Conservation (phyloP, 2,797 vertebrate species). For the Rhadinocentrus ornatus region DNA sequence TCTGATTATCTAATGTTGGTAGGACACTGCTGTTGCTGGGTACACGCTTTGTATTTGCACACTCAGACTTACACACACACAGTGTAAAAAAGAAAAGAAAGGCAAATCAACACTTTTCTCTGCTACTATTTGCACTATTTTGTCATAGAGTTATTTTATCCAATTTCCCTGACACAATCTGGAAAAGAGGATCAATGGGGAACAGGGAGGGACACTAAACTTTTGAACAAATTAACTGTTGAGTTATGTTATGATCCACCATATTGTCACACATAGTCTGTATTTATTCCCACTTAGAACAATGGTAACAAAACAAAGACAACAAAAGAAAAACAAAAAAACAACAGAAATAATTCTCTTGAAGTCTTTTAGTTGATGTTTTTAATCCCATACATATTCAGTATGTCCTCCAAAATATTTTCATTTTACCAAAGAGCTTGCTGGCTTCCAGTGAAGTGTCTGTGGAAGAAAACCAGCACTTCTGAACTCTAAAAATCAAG, state of each 20-base stretch:
- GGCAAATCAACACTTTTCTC: constrained; percentile 39
- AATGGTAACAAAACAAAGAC: constrained; percentile 79
- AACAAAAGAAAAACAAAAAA: constrained; percentile 63
- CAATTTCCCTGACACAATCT: constrained; percentile 28
- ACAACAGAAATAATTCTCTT: constrained; percentile 74
- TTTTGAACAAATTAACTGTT: constrained; percentile 51
- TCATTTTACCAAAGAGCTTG: constrained; percentile 39
- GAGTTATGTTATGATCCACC: constrained; percentile 72
- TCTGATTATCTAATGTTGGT: constrained; percentile 61
- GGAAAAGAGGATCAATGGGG: constrained; percentile 50
- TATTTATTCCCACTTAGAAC: constrained; percentile 76
- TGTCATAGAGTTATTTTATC: constrained; percentile 30
- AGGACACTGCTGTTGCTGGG: constrained; percentile 40
- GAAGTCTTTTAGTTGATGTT: constrained; percentile 65
- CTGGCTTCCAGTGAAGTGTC: constrained; percentile 48
- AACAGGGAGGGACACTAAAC: constrained; percentile 72
- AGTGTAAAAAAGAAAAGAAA: constrained; percentile 33
- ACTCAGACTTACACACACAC: constrained; percentile 49
- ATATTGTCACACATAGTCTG: constrained; percentile 70
- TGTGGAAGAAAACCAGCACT: constrained; percentile 50
- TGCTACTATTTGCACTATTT: constrained; percentile 43
- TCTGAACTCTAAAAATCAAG: constrained; percentile 35
- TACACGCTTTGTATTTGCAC: constrained; percentile 46
- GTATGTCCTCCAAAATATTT: constrained; percentile 64
- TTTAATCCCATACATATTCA: constrained; percentile 65